phyloP scores from a whole-genome alignment of 2,888 invertebrate species.

The Drosophila subsilvestris region DNA sequence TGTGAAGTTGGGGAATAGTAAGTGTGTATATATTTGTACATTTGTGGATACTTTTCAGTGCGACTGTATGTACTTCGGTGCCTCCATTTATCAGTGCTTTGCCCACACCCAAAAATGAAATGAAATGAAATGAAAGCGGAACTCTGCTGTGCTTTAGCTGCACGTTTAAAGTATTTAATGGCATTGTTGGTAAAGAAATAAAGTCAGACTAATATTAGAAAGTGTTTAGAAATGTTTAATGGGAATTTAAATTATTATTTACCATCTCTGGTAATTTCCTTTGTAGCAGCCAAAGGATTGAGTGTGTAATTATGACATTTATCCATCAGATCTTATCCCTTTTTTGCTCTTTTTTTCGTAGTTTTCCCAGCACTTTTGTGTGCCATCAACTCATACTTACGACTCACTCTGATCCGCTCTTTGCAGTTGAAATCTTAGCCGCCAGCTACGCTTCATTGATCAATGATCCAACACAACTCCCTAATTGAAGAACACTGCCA shows the following conservation, averaged over 20 bases:
- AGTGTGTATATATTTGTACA: conserved; percentile 2
- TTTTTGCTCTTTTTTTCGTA: too few species aligned
- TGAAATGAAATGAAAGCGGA: background rate
- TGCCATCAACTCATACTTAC: background rate
- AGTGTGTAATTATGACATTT: too few species aligned
- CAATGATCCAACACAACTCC: background rate
- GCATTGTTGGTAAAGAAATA: background rate
- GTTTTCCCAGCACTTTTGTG: too few species aligned
- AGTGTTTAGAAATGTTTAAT: too few species aligned
- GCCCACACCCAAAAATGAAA: background rate
- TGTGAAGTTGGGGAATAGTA: conserved; percentile 8
- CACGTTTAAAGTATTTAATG: background rate
- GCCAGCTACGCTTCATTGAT: background rate
- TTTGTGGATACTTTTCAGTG: conserved; percentile 16
- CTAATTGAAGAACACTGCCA: conserved; percentile 35
- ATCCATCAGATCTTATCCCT: too few species aligned
- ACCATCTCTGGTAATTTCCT: too few species aligned
- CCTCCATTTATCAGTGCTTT: background rate
- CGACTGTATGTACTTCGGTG: conserved; percentile 13
- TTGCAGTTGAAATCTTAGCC: background rate
- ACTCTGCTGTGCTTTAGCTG: background rate
- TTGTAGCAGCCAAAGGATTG: too few species aligned
- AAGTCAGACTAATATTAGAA: background rate
- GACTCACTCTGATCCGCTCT: background rate
- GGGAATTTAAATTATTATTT: too few species aligned